Evolutionary conservation across 2,888 invertebrate species (phyloP), one percentile per base, ranked within the genome.

Genomic region (Dasypogon diadema): DNA sequence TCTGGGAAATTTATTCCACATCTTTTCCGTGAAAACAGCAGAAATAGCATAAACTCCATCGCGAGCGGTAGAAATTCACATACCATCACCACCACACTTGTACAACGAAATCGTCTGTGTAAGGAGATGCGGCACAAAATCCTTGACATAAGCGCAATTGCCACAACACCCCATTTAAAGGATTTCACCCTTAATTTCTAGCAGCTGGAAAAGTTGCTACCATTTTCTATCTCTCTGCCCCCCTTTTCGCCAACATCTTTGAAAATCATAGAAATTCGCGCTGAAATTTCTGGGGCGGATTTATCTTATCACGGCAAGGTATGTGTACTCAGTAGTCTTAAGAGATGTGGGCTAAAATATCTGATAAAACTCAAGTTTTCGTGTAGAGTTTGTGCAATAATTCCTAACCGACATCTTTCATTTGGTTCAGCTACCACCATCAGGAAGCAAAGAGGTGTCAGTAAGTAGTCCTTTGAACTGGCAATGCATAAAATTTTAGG

Each of bases 401-500:
- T 46, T 24, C 24, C 5, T 5, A 16, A 14, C 5, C 26, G 24
- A 16, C 46, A 24, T 68, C 46, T 48, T 48, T 34, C 65, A 48
- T 37, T 34, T 34, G n/a, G 48, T n/a, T n/a, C n/a, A n/a, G n/a
- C n/a, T n/a, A n/a, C n/a, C n/a, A n/a, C n/a, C n/a, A n/a, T n/a
- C n/a, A n/a, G 48, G 65, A 46, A 48, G 24, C 34, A 21, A 42
- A n/a, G 22, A 22, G 18, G 12, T 24, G 24, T 42, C 22, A 26
- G 14, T 2, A n/a, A n/a, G 65, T 8, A 16, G 42, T 24, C 42
- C 14, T 24, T 18, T 1, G 54, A 12, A 34, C 34, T 21, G 18
- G 65, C 65, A 48, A 48, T 48, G 26, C 46, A 70, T 58, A 46
- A 72, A 72, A 48, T 75, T 75, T 70, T 26, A 48, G n/a, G 46